Conservation (phyloP, 2,888 invertebrate species). For the Meiosimyza platycephala region DNA sequence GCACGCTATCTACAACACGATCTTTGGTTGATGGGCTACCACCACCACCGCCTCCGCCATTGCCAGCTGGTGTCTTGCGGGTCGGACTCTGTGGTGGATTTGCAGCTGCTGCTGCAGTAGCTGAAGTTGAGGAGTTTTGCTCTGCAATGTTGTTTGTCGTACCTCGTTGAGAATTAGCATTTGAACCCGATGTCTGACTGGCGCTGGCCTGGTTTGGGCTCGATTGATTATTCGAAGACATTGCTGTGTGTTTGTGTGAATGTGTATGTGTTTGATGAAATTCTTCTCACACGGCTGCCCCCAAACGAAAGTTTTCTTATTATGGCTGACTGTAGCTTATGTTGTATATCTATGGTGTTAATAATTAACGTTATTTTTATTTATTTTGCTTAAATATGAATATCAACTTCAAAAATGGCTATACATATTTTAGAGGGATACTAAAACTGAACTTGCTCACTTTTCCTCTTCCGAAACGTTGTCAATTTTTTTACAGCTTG, state of each 20-base stretch:
- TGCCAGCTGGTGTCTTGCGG: slow-evolving; percentile 39
- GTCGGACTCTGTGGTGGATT: slow-evolving; percentile 37
- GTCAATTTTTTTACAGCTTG: slow-evolving; percentile 5
- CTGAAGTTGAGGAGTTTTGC: slow-evolving; percentile 31
- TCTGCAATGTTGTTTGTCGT: slow-evolving; percentile 22
- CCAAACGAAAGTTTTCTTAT: no score
- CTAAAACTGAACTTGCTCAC: slow-evolving; percentile 19
- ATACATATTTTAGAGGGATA: slow-evolving; percentile 10
- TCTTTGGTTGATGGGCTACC: slow-evolving; percentile 49
- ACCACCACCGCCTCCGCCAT: slow-evolving; percentile 31
- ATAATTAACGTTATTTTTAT: no score
- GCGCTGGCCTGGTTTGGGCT: slow-evolving; percentile 52
- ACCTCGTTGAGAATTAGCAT: slow-evolving; percentile 43
- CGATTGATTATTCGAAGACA: slow-evolving; percentile 66
- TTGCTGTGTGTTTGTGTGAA: slow-evolving; percentile 42
- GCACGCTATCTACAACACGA: slow-evolving; percentile 74
- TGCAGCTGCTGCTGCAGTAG: slow-evolving; percentile 21
- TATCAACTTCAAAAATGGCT: slow-evolving; percentile 23
- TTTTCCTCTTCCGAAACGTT: slow-evolving; percentile 7
- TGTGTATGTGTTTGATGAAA: slow-evolving; percentile 6
- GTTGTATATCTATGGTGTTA: no score
- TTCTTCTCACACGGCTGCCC: no score
- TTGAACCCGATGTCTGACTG: slow-evolving; percentile 33
- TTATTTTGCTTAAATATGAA: no score
- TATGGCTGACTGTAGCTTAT: no score